A percentile compares a stretch with the other conserved stretches of the same genome.
Conservation (phyloP, 2,113 vertebrate genomes). For the Felis chaus region DNA sequence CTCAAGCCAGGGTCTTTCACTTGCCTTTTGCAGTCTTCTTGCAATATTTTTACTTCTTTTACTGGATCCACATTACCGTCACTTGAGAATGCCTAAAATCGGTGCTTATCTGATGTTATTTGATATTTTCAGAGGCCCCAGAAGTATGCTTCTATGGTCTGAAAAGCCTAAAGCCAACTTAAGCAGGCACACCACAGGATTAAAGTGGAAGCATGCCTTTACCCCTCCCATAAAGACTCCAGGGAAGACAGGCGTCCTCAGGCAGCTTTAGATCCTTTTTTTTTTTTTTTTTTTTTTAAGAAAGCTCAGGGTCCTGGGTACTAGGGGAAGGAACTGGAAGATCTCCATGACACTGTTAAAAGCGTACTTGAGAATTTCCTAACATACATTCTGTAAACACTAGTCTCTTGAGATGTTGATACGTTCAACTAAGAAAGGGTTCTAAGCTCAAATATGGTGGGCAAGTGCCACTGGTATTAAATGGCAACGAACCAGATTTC, state of each 20-base stretch:
- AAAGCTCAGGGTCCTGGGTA: not conserved
- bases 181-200: rapidly evolving
- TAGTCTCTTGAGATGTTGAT: not conserved
- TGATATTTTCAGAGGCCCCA: not conserved
- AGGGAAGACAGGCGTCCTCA: not conserved
- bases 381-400: not conserved
- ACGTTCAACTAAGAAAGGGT: not conserved
- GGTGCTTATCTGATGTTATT: not conserved
- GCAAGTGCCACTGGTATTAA: not conserved
- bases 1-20: not conserved
- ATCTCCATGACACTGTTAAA: not conserved
- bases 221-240: not conserved
- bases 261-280: not conserved
- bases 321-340: not conserved
- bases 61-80: not conserved
- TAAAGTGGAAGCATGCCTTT: not conserved
- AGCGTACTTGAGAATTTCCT: not conserved
- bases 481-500: not conserved
- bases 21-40: not conserved
- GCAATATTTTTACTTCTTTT: not conserved
- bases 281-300: not conserved
- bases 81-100: not conserved
- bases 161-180: not conserved
- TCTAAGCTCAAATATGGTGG: not conserved
- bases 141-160: not conserved